phyloP scores from a whole-genome alignment of 2,888 invertebrate genomes.

The Chalcis sispes region DNA sequence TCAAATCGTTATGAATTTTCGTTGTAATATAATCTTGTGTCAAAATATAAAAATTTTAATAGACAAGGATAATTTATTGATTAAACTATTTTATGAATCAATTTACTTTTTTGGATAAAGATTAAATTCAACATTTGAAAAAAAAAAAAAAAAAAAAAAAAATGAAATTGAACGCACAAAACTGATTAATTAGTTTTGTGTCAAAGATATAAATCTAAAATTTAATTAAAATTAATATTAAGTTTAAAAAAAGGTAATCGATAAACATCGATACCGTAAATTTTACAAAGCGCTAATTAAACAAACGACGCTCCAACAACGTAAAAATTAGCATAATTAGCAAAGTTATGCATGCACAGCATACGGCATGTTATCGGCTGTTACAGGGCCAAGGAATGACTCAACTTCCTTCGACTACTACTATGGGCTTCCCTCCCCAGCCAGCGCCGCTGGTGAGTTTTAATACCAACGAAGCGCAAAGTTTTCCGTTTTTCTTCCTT shows the following conservation, averaged over 20 bases:
- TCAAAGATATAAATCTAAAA: too few relatives aligned
- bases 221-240: background rate
- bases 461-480: conserved; percentile 28
- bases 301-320: conserved; percentile 14
- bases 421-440: conserved; percentile 71
- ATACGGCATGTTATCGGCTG: conserved; percentile 74
- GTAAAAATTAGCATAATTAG: conserved; percentile 46
- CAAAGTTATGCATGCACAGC: conserved; percentile 74
- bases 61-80: too few relatives aligned
- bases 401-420: conserved; percentile 72
- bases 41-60: too few relatives aligned
- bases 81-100: too few relatives aligned
- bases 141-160: too few relatives aligned
- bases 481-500: conserved; percentile 26
- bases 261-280: background rate
- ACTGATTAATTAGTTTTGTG: too few relatives aligned
- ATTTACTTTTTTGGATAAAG: too few relatives aligned
- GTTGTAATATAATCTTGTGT: too few relatives aligned
- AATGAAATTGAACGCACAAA: too few relatives aligned
- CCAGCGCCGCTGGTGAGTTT: conserved; percentile 72
- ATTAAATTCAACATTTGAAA: too few relatives aligned
- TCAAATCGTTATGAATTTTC: too few relatives aligned
- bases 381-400: conserved; percentile 77
- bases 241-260: background rate
- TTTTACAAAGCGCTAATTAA: background rate